Evolutionary conservation across 2,113 vertebrate species (phyloP).

Genomic region (Crotalus horridus): DNA sequence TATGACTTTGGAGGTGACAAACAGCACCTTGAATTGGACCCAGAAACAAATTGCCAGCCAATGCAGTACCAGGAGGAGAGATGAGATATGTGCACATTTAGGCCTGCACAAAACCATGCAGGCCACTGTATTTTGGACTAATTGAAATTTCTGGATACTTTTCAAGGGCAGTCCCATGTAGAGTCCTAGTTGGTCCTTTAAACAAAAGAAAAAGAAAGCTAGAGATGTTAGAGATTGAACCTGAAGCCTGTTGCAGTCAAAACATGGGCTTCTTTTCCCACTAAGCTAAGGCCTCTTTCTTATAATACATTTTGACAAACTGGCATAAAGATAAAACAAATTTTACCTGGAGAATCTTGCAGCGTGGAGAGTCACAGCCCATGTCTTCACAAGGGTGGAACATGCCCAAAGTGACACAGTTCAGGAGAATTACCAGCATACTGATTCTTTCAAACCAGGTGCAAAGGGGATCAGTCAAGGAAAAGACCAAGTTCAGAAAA

Average conservation of each 20-base stretch:
- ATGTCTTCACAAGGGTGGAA: constrained; percentile 97
- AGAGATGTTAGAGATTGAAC: not conserved
- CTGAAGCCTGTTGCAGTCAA: not conserved
- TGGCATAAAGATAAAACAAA: not conserved
- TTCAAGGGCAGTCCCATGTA: not conserved
- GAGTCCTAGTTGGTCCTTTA: not conserved
- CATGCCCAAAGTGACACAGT: constrained; percentile 98
- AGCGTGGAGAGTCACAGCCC: constrained; percentile 87
- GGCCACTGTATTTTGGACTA: not conserved
- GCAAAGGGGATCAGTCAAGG: constrained; percentile 74
- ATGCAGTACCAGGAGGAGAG: not conserved
- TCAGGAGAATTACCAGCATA: constrained; percentile 98
- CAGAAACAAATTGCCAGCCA: not conserved
- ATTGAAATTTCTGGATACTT: not conserved
- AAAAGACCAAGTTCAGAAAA: constrained; percentile 39
- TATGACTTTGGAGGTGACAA: not conserved
- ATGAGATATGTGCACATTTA: not conserved
- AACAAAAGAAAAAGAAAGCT: not conserved
- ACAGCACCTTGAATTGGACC: not conserved
- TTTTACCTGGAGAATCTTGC: constrained; percentile 91
- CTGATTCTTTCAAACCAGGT: constrained; percentile 98
- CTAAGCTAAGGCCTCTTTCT: too few relatives aligned
- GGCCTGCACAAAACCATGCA: not conserved
- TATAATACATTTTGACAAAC: not conserved
- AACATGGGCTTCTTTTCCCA: not conserved